Base-by-base conservation (phyloP, 2,888 invertebrate genomes). In the Chironomus tentans region DNA sequence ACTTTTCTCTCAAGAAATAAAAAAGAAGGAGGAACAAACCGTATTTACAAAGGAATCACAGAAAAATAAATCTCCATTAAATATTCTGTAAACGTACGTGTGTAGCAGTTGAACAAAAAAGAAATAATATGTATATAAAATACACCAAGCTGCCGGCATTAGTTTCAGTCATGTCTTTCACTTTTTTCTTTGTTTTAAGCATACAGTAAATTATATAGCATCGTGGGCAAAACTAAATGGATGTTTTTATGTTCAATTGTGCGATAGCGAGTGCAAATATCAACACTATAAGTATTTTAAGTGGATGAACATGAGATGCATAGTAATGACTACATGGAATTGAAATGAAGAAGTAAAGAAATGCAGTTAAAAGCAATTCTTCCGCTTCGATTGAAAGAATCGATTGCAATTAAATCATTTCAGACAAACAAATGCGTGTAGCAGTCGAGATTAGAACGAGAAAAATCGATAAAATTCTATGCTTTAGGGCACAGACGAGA, bases 241-340 rank as follows among this genome's bases (percentile, higher is more conserved):
- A 22, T 65, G 18, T 74, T 74, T 62, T 38, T 68, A 10, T 65
- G 74, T 74, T 74, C 74, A 74, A 74, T 74, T 74, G 74, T 74
- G 74, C 72, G 72, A 47, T 46, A 65, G 50, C 68, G 74, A 62
- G 74, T 74, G 74, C 68, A 74, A 74, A 74, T 74, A 74, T 74
- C 74, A 74, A 74, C 74, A 74, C 74, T 68, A 62, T 38, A 68
- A 47, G 48, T 68, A 62, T 68, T 74, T 74, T 22, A 73, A 73
- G 61, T 65, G 47, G 62, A n/a, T 28, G 15, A 24, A 68, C 74
- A 74, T 48, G 68, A 65, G 68, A 28, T 46, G 74, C 62, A 74
- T 74, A 68, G n/a, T 68, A 48, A 74, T 21, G 18, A 12, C 13
- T 24, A 24, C 12, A 18, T 3, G 2, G 38, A 4, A 28, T 4